A percentile compares a stretch with the other conserved stretches of the same genome.
Conservation (phyloP, 2,888 invertebrate genomes). For the Drosophila gaucha region DNA sequence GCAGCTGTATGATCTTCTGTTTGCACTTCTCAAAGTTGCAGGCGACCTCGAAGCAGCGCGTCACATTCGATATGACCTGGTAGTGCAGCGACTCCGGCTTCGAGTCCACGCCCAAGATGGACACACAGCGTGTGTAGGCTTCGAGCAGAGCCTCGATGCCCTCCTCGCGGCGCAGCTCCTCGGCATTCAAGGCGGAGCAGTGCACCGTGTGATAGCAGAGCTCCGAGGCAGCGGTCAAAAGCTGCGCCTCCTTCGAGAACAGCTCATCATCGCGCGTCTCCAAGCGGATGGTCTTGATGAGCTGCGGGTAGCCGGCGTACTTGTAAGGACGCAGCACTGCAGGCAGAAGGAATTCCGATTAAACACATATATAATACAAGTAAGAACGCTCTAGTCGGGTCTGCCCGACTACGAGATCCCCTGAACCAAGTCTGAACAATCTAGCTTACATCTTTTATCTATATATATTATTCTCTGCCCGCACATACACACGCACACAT, state of each 20-base stretch:
- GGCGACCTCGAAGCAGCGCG: slow-evolving; percentile 97
- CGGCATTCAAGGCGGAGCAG: slow-evolving; percentile 98
- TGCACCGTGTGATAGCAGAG: slow-evolving; percentile 98
- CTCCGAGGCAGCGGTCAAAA: slow-evolving; percentile 96
- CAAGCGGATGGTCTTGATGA: slow-evolving; percentile 96
- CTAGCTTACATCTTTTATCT: too few species aligned
- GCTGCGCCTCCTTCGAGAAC: slow-evolving; percentile 93
- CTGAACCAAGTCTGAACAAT: too few species aligned
- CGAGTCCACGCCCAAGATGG: slow-evolving; percentile 93
- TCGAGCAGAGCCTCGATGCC: slow-evolving; percentile 94
- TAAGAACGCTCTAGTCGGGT: too few species aligned
- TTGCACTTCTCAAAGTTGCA: slow-evolving; percentile 96
- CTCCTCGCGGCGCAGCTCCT: slow-evolving; percentile 97
- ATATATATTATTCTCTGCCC: too few species aligned
- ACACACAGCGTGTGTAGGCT: slow-evolving; percentile 97
- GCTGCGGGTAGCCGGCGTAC: slow-evolving; percentile 99
- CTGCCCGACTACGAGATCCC: too few species aligned
- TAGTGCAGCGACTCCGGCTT: slow-evolving; percentile 92
- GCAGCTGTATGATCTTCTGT: slow-evolving; percentile 93
- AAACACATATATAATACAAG: too few species aligned
- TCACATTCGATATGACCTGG: slow-evolving; percentile 95
- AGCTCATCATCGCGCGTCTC: slow-evolving; percentile 97
- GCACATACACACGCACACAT: too few species aligned
- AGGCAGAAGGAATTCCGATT: slow-evolving; percentile 54
- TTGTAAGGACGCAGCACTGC: slow-evolving; percentile 96